Conservation (phyloP, 2,888 invertebrate genomes). For the Nephrotoma appendiculata region DNA sequence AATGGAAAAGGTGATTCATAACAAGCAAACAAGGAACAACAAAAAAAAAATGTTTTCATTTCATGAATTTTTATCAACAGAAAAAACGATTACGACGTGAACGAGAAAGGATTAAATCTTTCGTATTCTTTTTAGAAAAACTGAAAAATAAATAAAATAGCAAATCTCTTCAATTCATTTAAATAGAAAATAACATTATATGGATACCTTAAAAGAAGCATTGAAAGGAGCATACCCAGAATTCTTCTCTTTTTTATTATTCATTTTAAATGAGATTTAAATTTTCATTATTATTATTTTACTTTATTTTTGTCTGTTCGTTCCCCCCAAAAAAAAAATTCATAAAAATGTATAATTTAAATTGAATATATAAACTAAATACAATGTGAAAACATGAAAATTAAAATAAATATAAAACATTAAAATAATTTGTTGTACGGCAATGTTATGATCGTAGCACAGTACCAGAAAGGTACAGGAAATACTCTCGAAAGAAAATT, state of each 20-base stretch:
- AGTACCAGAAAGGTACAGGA: neutral
- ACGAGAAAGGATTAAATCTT: neutral
- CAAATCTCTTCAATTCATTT: neutral
- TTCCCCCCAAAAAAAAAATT: neutral
- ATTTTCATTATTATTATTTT: neutral
- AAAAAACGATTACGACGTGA: neutral
- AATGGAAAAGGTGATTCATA: neutral
- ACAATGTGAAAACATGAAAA: neutral
- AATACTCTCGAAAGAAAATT: neutral
- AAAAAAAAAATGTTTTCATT: neutral
- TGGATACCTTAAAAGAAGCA: neutral
- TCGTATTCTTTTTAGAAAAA: neutral
- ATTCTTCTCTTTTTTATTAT: neutral
- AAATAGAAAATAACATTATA: neutral
- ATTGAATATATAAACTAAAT: neutral
- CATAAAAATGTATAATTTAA: neutral
- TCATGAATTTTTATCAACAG: neutral
- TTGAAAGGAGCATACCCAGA: neutral
- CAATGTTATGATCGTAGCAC: neutral
- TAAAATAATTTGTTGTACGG: neutral
- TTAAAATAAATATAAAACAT: neutral
- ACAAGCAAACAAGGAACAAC: neutral
- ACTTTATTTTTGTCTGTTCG: neutral
- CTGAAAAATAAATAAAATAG: neutral
- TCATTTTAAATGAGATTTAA: neutral